Evolutionary conservation across 2,113 vertebrate species (phyloP), one percentile per base, ranked within the genome.

Genomic region (Reinhardtius hippoglossoides): DNA sequence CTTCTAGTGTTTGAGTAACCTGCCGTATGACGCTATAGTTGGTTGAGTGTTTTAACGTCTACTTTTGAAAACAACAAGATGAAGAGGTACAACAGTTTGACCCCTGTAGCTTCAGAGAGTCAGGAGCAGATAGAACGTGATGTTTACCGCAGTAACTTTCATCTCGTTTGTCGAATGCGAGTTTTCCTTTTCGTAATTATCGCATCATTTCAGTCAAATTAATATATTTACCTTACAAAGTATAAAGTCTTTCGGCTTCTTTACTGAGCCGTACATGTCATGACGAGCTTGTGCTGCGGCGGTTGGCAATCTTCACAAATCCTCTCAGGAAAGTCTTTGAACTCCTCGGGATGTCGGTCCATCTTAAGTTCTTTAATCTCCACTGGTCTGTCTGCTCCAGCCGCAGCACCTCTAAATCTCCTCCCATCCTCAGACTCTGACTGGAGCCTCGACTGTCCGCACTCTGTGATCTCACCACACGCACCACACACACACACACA

Each of bases 351-450:
- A 77, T 57, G 83, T 82, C 78, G 65, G 78, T 78, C 80, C 87
- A 86, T 88, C 82, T 92, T 82, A 84, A 82, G 80, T 88, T 88
- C 77, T 89, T 88, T 91, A 85, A 92, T 92, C 90, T 90, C 80
- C 75, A 59, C 56, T 72, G 65, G 90, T 63, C 83, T 86, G 88
- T 82, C 87, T 82, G 85, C 88, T 70, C 42, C 75, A 74, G 61
- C 74, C 66, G 74, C 88, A 81, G 82, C 88, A 67, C 86, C 83
- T 91, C 72, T 87, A 83, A 90, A 90, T 90, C 89, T 91, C 75
- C 78, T 55, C 82, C 74, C 85, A 74, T 80, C 80, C 65, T 59
- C 70, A 74, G 84, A 88, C 87, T 72, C 74, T 77, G 86, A 84
- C 83, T 78, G 76, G 77, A 78, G 75, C 80, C 82, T 80, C 46